A percentile compares a stretch with the other conserved stretches of the same genome.
phyloP scores from a whole-genome alignment of 1,140 invertebrate genomes.

The Drosophila kepulauana region DNA sequence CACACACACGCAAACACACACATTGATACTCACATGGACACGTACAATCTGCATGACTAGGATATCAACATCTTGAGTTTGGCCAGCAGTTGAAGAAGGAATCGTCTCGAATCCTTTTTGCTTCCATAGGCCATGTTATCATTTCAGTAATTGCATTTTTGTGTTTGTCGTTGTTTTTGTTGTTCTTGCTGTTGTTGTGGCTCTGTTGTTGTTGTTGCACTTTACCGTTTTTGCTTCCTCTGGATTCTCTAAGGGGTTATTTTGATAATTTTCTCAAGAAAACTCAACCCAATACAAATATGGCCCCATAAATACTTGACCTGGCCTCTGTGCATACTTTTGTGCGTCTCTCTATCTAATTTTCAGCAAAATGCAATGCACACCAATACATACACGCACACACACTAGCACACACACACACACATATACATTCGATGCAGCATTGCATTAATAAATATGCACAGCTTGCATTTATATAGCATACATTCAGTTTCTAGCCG shows the following conservation, averaged over 20 bases:
- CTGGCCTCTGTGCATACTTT: slow-evolving; percentile 19
- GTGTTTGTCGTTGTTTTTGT: slow-evolving; percentile 75
- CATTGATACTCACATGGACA: slow-evolving; percentile 20
- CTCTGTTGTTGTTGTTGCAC: slow-evolving; percentile 49
- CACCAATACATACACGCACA: not conserved
- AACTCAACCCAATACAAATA: slow-evolving; percentile 63
- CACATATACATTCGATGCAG: slow-evolving; percentile 19
- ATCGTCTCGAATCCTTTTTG: slow-evolving; percentile 69
- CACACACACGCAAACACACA: not conserved
- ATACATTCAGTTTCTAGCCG: slow-evolving; percentile 34
- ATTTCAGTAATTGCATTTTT: slow-evolving; percentile 82
- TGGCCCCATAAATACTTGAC: slow-evolving; percentile 66
- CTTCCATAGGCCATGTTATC: slow-evolving; percentile 77
- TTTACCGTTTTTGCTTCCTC: slow-evolving; percentile 65
- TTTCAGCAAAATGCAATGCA: slow-evolving; percentile 32
- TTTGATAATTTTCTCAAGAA: slow-evolving; percentile 78
- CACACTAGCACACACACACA: not conserved
- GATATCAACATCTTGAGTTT: slow-evolving; percentile 75
- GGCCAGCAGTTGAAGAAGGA: slow-evolving; percentile 64
- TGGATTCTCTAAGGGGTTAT: slow-evolving; percentile 70
- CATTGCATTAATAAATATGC: slow-evolving; percentile 73
- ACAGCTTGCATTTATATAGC: slow-evolving; percentile 61
- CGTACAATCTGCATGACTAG: slow-evolving; percentile 22
- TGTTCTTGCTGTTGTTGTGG: slow-evolving; percentile 6
- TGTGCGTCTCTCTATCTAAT: slow-evolving; percentile 59